phyloP scores from a whole-genome alignment of 2,888 invertebrate genomes.

The Lottia scabra region DNA sequence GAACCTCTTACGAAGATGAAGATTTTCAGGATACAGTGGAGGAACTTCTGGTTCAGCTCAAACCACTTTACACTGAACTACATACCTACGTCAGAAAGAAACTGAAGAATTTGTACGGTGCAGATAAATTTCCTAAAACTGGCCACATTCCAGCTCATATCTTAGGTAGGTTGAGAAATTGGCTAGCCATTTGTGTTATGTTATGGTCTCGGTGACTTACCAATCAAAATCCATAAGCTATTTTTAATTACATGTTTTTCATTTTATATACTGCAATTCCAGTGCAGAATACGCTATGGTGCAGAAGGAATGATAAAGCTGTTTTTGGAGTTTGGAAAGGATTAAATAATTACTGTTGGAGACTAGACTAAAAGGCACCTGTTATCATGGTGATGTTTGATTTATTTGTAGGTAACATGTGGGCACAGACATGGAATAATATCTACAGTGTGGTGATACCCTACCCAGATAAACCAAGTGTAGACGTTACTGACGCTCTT shows the following conservation, averaged over 20 bases:
- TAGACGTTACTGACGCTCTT: constrained; percentile 85
- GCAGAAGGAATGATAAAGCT: too few relatives aligned
- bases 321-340: too few relatives aligned
- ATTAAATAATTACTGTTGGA: too few relatives aligned
- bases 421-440: constrained; percentile 67
- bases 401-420: constrained; percentile 73
- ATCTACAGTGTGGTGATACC: constrained; percentile 69
- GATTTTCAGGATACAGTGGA: constrained; percentile 77
- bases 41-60: constrained; percentile 72
- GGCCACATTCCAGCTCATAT: constrained; percentile 88
- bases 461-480: constrained; percentile 78
- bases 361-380: too few relatives aligned
- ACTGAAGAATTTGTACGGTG: constrained; percentile 77
- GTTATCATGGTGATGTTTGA: too few relatives aligned
- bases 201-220: too few relatives aligned
- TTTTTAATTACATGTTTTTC: too few relatives aligned
- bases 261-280: too few relatives aligned
- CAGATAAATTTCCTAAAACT: constrained; percentile 74
- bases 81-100: constrained; percentile 84
- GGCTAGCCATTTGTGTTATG: too few relatives aligned
- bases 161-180: constrained; percentile 73
- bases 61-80: constrained; percentile 82
- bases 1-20: constrained; percentile 83
- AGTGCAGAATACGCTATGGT: too few relatives aligned
- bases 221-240: too few relatives aligned